A percentile compares a stretch with the other conserved stretches of the same genome.
Evolutionary conservation across 2,113 vertebrate genomes (phyloP).

Genomic region (human): DNA sequence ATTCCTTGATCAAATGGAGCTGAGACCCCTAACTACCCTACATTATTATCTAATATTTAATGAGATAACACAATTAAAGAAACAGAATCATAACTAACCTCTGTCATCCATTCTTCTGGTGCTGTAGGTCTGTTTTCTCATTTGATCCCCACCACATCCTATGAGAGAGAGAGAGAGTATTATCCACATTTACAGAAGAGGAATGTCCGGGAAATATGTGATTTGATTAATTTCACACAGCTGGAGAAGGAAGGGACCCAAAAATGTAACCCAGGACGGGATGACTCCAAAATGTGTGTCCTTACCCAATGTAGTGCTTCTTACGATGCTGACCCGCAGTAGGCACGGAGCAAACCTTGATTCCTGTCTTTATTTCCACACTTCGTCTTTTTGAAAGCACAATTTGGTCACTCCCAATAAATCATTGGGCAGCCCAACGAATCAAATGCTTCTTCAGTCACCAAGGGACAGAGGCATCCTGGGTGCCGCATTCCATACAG

Average conservation of each 20-base stretch:
- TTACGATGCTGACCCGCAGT: background rate
- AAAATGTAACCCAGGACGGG: constrained; percentile 13
- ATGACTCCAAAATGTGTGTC: background rate
- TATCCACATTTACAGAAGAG: constrained; percentile 11
- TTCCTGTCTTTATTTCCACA: background rate
- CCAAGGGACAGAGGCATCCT: background rate
- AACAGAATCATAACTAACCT: background rate
- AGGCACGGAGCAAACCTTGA: background rate
- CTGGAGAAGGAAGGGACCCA: background rate
- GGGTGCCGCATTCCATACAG: background rate
- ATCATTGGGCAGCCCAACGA: background rate
- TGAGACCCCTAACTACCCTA: background rate
- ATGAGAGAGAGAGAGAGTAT: background rate
- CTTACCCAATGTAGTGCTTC: background rate
- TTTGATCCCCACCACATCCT: background rate
- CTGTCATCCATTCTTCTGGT: background rate
- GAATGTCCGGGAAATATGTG: constrained; percentile 39
- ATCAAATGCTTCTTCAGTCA: background rate
- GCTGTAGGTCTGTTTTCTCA: background rate
- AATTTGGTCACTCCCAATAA: constrained; percentile 9
- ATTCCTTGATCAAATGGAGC: background rate
- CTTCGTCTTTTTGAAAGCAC: background rate
- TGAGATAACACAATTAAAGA: background rate
- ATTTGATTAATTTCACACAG: constrained; percentile 40
- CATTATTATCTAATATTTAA: background rate